Evolutionary conservation across 2,113 vertebrate genomes (phyloP).

Genomic region (Harpagus bidentatus): DNA sequence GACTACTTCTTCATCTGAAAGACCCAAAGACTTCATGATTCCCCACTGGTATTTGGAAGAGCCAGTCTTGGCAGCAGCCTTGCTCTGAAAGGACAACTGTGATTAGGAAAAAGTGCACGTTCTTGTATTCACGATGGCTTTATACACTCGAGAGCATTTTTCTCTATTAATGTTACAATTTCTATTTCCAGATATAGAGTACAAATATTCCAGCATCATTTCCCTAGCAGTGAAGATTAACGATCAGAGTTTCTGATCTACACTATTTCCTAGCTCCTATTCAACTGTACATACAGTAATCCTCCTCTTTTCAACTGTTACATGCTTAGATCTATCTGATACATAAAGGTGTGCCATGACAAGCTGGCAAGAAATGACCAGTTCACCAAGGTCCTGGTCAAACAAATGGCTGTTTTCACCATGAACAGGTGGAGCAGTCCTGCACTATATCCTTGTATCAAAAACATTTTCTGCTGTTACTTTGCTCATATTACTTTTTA

Average conservation of each 20-base stretch:
- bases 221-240: not conserved
- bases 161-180: not conserved
- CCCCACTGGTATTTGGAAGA: slow-evolving; percentile 90
- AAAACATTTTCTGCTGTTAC: not conserved
- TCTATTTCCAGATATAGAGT: not conserved
- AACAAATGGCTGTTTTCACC: not conserved
- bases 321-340: fast-evolving
- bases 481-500: not conserved
- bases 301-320: not conserved
- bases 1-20: slow-evolving; percentile 85
- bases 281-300: not conserved
- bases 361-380: fast-evolving
- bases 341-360: not conserved
- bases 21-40: slow-evolving; percentile 93
- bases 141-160: fast-evolving
- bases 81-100: slow-evolving; percentile 76
- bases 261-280: not conserved
- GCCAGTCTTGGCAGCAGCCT: slow-evolving; percentile 89
- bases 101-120: not conserved
- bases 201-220: not conserved
- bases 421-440: not conserved
- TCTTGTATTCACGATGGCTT: not conserved
- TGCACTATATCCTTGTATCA: not conserved
- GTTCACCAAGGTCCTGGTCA: not conserved
- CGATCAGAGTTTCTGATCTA: not conserved